A percentile compares a stretch with the other conserved stretches of the same genome.
Evolutionary conservation across 2,797 vertebrate genomes (phyloP).

Genomic region (Chelidonichthys spinosus): DNA sequence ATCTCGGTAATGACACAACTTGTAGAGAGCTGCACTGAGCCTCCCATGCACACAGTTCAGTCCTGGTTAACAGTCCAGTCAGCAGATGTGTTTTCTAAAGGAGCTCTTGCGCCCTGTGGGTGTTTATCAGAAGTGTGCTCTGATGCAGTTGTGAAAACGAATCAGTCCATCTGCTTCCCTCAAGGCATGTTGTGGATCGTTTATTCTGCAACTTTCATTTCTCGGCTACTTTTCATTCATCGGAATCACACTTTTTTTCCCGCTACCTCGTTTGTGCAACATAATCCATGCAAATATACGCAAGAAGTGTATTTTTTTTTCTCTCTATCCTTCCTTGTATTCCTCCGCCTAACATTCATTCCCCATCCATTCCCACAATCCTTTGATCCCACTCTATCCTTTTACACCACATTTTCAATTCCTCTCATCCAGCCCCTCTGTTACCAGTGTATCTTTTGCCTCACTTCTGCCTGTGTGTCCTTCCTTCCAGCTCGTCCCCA

Average conservation of each 20-base stretch:
- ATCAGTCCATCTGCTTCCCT: slow-evolving; percentile 67
- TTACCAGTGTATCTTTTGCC: not conserved
- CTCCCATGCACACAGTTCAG: slow-evolving; percentile 28
- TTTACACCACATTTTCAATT: not conserved
- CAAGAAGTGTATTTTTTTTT: not conserved
- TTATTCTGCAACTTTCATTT: slow-evolving; percentile 59
- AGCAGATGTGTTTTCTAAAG: slow-evolving; percentile 68
- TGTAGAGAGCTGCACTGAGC: slow-evolving; percentile 13
- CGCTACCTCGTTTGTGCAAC: not conserved
- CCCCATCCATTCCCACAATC: not conserved
- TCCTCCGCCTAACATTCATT: not conserved
- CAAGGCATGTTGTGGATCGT: slow-evolving; percentile 49
- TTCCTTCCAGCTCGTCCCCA: slow-evolving; percentile 88
- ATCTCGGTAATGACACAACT: slow-evolving; percentile 39
- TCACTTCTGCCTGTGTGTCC: not conserved
- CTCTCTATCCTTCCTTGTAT: not conserved
- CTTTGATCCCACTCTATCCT: slow-evolving; percentile 9
- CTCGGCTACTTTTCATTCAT: slow-evolving; percentile 53
- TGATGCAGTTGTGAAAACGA: slow-evolving; percentile 51
- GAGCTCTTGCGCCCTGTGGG: slow-evolving; percentile 48
- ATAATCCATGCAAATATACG: slow-evolving; percentile 32
- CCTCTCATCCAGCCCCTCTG: not conserved
- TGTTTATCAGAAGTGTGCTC: slow-evolving; percentile 59
- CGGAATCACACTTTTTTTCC: slow-evolving; percentile 8
- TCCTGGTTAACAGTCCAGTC: slow-evolving; percentile 60